Base-by-base conservation (phyloP, 2,113 vertebrate species). In the Ascaphus truei region DNA sequence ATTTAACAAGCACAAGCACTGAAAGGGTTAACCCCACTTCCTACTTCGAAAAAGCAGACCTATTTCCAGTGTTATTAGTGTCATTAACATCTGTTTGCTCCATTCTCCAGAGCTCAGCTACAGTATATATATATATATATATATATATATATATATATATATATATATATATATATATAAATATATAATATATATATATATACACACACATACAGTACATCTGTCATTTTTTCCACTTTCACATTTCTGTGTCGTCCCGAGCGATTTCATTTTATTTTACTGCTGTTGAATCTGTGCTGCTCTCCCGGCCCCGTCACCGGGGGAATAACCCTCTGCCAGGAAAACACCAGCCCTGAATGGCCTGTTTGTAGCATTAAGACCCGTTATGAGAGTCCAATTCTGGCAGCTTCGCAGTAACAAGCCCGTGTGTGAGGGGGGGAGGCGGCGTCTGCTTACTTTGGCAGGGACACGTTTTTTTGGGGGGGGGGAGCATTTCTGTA, bases 251-350 rank as follows among this genome's bases (percentile, higher is more conserved):
- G n/a, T 5, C 62, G 12, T 11, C 47, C 62, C 18, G 62, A 27
- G 11, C 47, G 51, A 27, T 15, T 52, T 65, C 62, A 65, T 53
- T 39, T 65, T 65, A 65, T 65, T 65, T 65, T 65, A 65, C 48
- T 65, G 62, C 62, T 65, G 31, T 65, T 27, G 26, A 65, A 20
- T 13, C 48, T 53, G 62, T 47, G 62, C 62, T 23, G 10, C 22
- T 9, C 20, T 64, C 62, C 62, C 61, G 34, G 45, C 12, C 16
- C 43, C 45, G 29, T 43, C 30, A 50, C 26, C 43, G 33, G 61
- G 43, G 61, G 61, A 18, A 30, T n/a, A 3, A 8, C 18, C 15
- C 29, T 18, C 9, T 7, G 39, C 15, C 23, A 26, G 15, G 23
- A 10, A 50, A 34, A 26, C 30, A 26, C 13, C 18, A 1, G 4